Evolutionary conservation across 2,113 vertebrate genomes (phyloP), one percentile per base, ranked within the genome.

Genomic region (Kobus ellipsiprymnus): DNA sequence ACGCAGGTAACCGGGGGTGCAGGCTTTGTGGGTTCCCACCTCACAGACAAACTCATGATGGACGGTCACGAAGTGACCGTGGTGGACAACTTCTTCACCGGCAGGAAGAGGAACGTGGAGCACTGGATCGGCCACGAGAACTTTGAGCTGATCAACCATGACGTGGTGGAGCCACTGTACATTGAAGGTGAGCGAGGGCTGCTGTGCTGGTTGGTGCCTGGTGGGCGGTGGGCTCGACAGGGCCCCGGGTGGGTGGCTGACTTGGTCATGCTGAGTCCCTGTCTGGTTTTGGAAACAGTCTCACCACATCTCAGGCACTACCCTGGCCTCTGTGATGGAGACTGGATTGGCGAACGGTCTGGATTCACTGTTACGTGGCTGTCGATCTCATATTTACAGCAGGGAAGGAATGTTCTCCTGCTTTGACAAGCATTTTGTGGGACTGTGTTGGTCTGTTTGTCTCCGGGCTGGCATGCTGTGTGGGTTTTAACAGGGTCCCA

Each of bases 11-110:
- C 99, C 33, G 99, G 99, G 97, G 99, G 99, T 57, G 99, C 99
- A 59, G 99, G 99, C 86, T 99, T 99, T 96, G 99, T 99, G 97
- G 99, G 99, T 92, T 99, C 99, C 97, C 99, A 99, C 98, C 99
- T 99, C 97, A 99, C 99, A 44, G 99, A 99, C 98, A 99, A 99
- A 97, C 99, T 99, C 98, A 99, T 99, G 99, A 99, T 99, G 99
- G 99, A 99, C 27, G 99, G 99, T 97, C 99, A 99, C 57, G 99
- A 99, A 98, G 99, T 99, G 97, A 99, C 99, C 2, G 99, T 99
- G 98, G 99, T 99, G 97, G 99, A 99, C 99, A 99, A 99, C 99
- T 99, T 99, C 99, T 99, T 99, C 99, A 99, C 99, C 1, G 99
- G 99, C 96, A 99, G 99, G 95, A 99, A 99, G 98, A 99, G 99